Base-by-base conservation (phyloP, 2,797 vertebrate genomes). In the Phylloscopus collybita region DNA sequence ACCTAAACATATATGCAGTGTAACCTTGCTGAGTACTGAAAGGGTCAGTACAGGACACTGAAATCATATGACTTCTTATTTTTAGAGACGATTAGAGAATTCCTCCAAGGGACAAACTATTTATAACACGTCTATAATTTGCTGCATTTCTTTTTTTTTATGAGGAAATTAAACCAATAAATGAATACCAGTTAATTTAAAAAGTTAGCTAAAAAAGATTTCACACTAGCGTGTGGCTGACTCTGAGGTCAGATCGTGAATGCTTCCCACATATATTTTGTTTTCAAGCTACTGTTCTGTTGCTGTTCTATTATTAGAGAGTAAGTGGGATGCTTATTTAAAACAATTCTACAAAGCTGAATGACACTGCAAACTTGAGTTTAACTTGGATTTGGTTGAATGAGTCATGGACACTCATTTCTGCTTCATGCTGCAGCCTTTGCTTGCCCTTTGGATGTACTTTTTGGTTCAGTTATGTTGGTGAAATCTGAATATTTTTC, bases 71-170 rank as follows among this genome's bases (percentile, higher is more conserved):
- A 84, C 57, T 66, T 78, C 49, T 93, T 97, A 92, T 95, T 96
- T 96, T 95, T 94, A 94, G 86, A 92, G 56, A 50, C 50, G 80
- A 94, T 96, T 88, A 92, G 79, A 84, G 66, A 91, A 93, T 93
- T 96, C 71, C 66, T 92, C 40, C 44, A 85, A 94, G 75, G 69
- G 66, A 73, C 57, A 56, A 82, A 23, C 67, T 96, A 86, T 95
- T 90, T 92, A 88, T 92, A 90, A 38, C 32, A 17, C 1, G 1
- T 72, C 56, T 96, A 61, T 92, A 88, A 90, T 84, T 90, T 88
- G 54, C 44, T 50, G 12, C 32, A 21, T 36, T 54, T 23, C 14
- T 62, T 49, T 26, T 32, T 25, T 26, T 42, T 45, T 62, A 23
- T 67, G 45, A 82, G 78, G 45, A 91, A 93, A 88, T 95, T 34